These are phyloP conservation scores for Donacobius atricapilla DNA, from an alignment of 2,113 vertebrate species.

Conservation along the genomic window DNA sequence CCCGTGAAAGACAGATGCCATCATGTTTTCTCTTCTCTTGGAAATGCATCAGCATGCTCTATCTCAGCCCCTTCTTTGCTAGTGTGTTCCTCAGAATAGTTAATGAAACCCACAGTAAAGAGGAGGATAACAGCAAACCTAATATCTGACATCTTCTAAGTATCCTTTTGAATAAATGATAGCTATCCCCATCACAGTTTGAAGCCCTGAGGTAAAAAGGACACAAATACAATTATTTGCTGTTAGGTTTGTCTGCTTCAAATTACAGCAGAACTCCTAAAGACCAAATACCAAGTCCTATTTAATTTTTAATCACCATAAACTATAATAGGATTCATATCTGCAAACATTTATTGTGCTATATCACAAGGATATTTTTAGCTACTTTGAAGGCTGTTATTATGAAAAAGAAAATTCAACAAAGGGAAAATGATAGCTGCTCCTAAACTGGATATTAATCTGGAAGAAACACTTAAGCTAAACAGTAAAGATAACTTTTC, in stretches of 20 bases:
- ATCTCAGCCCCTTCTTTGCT: neutral
- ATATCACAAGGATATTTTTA: neutral
- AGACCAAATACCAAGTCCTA: neutral
- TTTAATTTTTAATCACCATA: conserved; percentile 39
- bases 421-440: neutral
- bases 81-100: neutral
- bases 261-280: neutral
- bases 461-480: neutral
- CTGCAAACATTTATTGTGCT: conserved; percentile 25
- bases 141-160: neutral
- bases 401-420: conserved; percentile 16
- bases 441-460: conserved; percentile 35
- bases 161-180: neutral
- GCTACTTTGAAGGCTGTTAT: conserved; percentile 12
- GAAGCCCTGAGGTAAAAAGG: neutral
- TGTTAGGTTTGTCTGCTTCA: neutral
- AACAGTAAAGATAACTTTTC: neutral
- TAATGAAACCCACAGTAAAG: neutral
- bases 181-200: neutral
- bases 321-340: neutral
- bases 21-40: neutral
- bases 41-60: neutral
- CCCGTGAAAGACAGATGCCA: accelerated
- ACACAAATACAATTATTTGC: neutral
- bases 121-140: neutral